Percentiles rank a stretch among this genome's conserved stretches.
Conservation (phyloP, 2,113 vertebrate species). For the Strix aluco region DNA sequence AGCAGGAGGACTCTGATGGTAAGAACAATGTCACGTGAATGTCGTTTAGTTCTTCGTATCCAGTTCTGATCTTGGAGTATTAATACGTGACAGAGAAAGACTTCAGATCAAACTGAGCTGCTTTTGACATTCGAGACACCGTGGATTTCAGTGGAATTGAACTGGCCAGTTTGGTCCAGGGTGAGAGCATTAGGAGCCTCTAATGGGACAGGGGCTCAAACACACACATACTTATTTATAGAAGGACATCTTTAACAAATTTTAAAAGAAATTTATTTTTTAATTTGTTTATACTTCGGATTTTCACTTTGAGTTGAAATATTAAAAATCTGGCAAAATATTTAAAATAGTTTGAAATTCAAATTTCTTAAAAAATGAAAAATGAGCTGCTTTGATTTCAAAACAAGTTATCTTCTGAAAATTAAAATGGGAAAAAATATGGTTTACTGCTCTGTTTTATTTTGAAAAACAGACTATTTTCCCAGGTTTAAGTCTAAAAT, state of each 20-base stretch:
- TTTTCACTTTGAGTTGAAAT: neutral
- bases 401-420: neutral
- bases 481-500: neutral
- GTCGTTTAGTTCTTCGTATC: neutral
- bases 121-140: neutral
- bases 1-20: conserved; percentile 90
- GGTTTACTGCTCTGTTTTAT: neutral
- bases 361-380: neutral
- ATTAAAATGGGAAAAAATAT: neutral
- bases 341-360: neutral
- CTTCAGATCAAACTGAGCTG: neutral
- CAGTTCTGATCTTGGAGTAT: neutral
- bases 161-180: neutral
- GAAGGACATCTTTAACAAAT: neutral
- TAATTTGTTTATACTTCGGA: neutral
- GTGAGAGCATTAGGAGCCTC: neutral
- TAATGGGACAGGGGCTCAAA: neutral
- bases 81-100: neutral
- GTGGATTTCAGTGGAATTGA: neutral
- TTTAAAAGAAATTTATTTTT: too few relatives aligned
- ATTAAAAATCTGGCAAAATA: neutral
- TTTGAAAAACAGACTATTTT: neutral
- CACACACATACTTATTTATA: neutral
- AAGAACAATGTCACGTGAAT: conserved; percentile 27
- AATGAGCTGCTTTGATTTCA: neutral